Percentiles rank a stretch among this genome's conserved stretches.
Conservation (phyloP, 2,888 invertebrate species). For the Hypercompe scribonia region DNA sequence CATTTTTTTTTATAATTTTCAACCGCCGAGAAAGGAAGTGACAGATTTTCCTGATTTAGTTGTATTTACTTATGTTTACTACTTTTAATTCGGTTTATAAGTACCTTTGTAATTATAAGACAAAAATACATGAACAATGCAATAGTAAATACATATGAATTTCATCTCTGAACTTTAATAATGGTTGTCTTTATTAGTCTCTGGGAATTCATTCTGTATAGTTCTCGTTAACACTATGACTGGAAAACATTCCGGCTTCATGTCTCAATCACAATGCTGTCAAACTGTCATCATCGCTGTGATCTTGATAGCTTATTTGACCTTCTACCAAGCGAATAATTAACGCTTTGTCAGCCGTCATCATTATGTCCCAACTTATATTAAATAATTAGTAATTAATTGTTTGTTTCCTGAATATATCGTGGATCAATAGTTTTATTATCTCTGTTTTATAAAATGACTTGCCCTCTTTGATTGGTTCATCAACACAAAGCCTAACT, state of each 20-base stretch:
- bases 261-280: background rate
- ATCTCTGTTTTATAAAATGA: too few species aligned
- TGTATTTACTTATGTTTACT: too few species aligned
- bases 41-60: too few species aligned
- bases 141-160: too few species aligned
- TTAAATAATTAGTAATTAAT: background rate
- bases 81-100: background rate
- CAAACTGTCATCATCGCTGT: background rate
- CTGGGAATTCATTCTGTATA: background rate
- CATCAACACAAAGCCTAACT: too few species aligned
- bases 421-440: background rate
- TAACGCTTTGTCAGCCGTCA: background rate
- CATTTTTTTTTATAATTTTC: background rate
- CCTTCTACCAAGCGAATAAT: too few species aligned
- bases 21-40: too few species aligned
- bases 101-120: too few species aligned
- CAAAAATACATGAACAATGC: too few species aligned
- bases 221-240: background rate
- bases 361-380: background rate
- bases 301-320: background rate
- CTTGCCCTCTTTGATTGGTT: too few species aligned
- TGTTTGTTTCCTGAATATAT: background rate
- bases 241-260: background rate
- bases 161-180: too few species aligned
- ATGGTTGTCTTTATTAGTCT: background rate